Evolutionary conservation across 1,140 invertebrate species (phyloP).

Genomic region (Drosophila varians): DNA sequence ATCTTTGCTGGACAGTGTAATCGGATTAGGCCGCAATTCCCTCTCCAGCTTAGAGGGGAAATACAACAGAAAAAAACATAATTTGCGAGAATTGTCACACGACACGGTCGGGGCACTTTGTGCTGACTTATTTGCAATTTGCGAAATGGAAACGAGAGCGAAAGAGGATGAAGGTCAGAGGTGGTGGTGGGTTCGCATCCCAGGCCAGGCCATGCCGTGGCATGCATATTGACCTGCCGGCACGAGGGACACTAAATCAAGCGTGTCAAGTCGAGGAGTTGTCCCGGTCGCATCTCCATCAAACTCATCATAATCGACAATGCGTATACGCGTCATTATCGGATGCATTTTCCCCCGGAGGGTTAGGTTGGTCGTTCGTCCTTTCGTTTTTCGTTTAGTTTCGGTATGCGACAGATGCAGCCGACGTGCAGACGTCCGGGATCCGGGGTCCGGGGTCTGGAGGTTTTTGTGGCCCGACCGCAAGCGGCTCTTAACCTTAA

Average conservation of each 20-base stretch:
- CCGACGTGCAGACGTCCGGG: conserved; percentile 59
- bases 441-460: conserved; percentile 3
- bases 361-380: not conserved
- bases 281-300: conserved; percentile 65
- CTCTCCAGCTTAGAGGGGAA: conserved; percentile 12
- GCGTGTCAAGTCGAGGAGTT: conserved; percentile 81
- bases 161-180: conserved; percentile 13
- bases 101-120: conserved; percentile 53
- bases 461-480: conserved; percentile 51
- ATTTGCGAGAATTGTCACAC: conserved; percentile 82
- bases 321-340: conserved; percentile 75
- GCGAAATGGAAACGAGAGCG: conserved; percentile 62
- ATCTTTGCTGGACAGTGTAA: conserved; percentile 39
- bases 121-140: conserved; percentile 75
- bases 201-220: no score
- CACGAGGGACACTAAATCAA: conserved; percentile 64
- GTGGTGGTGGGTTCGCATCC: not conserved
- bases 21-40: conserved; percentile 73
- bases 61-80: conserved; percentile 64
- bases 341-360: conserved; percentile 31
- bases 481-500: conserved; percentile 61
- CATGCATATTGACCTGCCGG: conserved; percentile 25
- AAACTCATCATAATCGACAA: conserved; percentile 77
- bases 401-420: conserved; percentile 79
- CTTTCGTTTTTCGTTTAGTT: conserved; percentile 64